These are phyloP conservation scores for Ailuropoda melanoleuca DNA, from an alignment of 2,113 vertebrate species.

Conservation along the genomic window DNA sequence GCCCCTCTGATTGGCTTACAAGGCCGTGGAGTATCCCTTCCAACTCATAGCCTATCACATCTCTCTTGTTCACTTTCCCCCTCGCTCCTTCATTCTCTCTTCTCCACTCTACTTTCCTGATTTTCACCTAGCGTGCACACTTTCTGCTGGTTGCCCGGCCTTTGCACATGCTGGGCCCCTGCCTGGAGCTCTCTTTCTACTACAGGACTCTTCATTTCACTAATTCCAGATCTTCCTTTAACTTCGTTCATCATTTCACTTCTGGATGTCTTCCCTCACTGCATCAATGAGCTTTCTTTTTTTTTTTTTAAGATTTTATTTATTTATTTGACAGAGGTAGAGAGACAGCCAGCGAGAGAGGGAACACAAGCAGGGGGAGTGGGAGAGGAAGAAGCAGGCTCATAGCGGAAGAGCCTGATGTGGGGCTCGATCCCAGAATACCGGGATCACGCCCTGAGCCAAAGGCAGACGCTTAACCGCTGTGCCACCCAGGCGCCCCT, in stretches of 20 bases:
- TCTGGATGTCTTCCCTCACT: background rate
- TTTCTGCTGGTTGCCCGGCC: background rate
- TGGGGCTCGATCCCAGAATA: no score
- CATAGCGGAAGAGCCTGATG: no score
- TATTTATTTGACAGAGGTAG: no score
- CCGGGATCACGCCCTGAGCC: no score
- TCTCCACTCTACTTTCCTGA: background rate
- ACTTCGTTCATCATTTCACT: no score
- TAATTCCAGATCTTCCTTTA: background rate
- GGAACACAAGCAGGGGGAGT: no score
- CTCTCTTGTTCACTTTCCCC: background rate
- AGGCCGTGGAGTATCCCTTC: background rate
- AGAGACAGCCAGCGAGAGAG: no score
- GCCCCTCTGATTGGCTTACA: background rate
- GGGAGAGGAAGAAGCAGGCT: no score
- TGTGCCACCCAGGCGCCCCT: no score
- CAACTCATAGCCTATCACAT: rapidly evolving
- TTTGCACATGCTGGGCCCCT: background rate
- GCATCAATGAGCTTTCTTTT: background rate
- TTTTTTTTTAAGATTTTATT: no score
- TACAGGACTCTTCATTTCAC: background rate
- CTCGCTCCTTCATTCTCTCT: background rate
- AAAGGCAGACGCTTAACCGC: no score
- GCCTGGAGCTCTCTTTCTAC: background rate
- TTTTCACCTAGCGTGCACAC: background rate